Evolutionary conservation across 2,888 invertebrate genomes (phyloP).

Genomic region (Autographa gamma): DNA sequence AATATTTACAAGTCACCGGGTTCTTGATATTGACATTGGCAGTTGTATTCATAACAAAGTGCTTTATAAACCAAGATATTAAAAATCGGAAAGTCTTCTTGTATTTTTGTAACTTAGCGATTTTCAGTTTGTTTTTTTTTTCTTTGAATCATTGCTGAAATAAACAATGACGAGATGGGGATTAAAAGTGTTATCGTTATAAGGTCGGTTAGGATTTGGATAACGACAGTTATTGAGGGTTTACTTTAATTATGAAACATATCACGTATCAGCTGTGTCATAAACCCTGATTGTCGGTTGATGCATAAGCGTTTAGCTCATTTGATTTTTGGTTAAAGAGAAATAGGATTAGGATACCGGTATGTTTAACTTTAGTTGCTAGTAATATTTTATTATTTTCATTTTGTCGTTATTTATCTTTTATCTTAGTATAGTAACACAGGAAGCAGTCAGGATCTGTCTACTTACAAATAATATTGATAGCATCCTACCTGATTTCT

Average conservation of each 20-base stretch:
- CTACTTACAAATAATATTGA: no score
- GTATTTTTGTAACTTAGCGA: not conserved
- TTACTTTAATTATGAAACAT: conserved; percentile 1
- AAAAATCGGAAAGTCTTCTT: not conserved
- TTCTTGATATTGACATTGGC: not conserved
- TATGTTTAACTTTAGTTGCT: no score
- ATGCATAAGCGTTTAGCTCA: not conserved
- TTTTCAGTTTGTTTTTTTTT: not conserved
- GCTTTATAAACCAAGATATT: not conserved
- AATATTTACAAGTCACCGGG: not conserved
- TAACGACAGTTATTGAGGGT: not conserved
- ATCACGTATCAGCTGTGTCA: not conserved
- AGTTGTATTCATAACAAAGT: not conserved
- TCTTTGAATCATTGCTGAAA: not conserved
- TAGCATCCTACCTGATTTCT: no score
- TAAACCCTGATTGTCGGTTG: not conserved
- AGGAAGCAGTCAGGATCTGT: no score
- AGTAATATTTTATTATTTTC: no score
- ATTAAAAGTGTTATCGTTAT: conserved; percentile 1
- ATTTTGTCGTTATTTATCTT: no score
- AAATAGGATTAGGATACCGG: not conserved
- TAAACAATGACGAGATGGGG: not conserved
- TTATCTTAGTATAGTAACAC: no score
- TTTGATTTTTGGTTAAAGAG: not conserved
- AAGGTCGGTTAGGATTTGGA: not conserved